Evolutionary conservation across 2,113 vertebrate species (phyloP), one percentile per base, ranked within the genome.

Genomic region (Mirounga angustirostris): DNA sequence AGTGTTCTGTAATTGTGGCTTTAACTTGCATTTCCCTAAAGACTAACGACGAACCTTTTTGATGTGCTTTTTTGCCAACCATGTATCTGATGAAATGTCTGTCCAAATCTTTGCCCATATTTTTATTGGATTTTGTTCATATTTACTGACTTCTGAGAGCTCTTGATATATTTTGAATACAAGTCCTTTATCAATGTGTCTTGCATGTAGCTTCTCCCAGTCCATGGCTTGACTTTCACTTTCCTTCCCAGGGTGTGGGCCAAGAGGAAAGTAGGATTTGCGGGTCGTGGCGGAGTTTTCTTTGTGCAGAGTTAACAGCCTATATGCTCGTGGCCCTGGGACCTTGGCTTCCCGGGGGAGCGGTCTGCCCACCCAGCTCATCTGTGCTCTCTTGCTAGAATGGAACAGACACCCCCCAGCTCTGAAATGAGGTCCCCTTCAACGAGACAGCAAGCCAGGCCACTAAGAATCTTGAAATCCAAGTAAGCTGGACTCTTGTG

Each of bases 351-450:
- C 63, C n/a, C 13, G 0, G 13, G 7, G 14, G 56, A 30, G 8
- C 0, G 0, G 4, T 7, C 71, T 8, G 40, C 36, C 63, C 4
- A 0, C 24, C 33, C 2, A 0, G 5, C 50, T 28, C 13, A 22
- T 13, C 30, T 26, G 40, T 3, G 4, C 58, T 26, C 14, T 0
- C 10, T 1, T 4, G 0, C 33, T 33, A 4, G 24, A 1, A 10
- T 2, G 3, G 14, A 21, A 3, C 10, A 12, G 50, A n/a, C 1
- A 0, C 16, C 46, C 56, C 69, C n/a, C 30, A 1, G n/a, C 46
- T 63, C 54, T 28, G 21, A 36, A 4, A 0, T 26, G 58, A 86
- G 2, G 40, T n/a, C 10, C 1, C 28, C 5, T 1, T 3, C 0
- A 50, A 22, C 50, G 16, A 0, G 1, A 26, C 4, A 28, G 85